phyloP scores from a whole-genome alignment of 35 echinoderm and acorn worm species.

The Acanthaster planci region DNA sequence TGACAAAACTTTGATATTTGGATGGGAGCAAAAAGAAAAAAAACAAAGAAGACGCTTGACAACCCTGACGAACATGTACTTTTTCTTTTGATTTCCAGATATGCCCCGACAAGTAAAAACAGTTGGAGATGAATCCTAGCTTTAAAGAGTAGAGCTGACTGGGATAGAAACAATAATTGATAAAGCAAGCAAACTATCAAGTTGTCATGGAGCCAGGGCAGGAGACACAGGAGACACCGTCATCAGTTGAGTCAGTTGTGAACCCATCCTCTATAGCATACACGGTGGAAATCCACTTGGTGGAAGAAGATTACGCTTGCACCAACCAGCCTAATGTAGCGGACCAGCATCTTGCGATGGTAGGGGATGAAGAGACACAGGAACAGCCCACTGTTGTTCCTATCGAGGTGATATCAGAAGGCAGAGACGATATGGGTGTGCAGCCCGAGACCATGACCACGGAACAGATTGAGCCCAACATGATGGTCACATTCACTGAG shows the following conservation, averaged over 20 bases:
- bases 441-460: neutral
- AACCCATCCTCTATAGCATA: slow-evolving; percentile 12
- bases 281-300: slow-evolving; percentile 3
- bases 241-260: neutral
- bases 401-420: neutral
- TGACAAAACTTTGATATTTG: no score
- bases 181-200: neutral
- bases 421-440: neutral
- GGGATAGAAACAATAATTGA: no score
- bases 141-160: no score
- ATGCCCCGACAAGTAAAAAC: no score
- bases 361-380: neutral
- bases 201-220: neutral
- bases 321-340: neutral
- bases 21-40: no score
- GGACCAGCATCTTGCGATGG: neutral
- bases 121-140: no score
- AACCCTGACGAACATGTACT: slow-evolving; percentile 26
- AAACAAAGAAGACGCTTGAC: neutral
- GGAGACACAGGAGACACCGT: neutral
- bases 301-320: neutral
- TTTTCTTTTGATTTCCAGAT: slow-evolving; percentile 20
- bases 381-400: neutral
- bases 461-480: neutral
- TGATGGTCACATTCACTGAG: neutral